Conservation (phyloP, 2,888 invertebrate species). For the Anaspis maculata region DNA sequence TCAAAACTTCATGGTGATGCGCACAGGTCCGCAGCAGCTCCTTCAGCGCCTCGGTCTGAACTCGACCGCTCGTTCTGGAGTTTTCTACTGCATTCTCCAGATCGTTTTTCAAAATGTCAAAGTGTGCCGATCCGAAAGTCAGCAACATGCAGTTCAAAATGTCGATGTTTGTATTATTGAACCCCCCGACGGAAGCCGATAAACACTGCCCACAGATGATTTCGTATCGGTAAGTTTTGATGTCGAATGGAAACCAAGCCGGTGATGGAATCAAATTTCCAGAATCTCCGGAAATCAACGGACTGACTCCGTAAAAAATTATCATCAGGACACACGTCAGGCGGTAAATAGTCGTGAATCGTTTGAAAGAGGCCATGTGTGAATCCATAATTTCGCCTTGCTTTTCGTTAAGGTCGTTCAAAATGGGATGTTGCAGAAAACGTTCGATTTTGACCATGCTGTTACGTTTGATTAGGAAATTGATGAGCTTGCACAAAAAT, state of each 20-base stretch:
- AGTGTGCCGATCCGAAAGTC: conserved; percentile 5
- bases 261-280: conserved; percentile 5
- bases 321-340: neutral
- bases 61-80: too few relatives aligned
- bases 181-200: conserved; percentile 2
- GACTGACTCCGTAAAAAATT: conserved; percentile 1
- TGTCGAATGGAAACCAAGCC: conserved; percentile 9
- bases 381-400: conserved; percentile 1
- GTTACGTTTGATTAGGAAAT: conserved; percentile 1
- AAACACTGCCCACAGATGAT: conserved; percentile 7
- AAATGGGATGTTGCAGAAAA: neutral
- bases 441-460: conserved; percentile 2
- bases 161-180: conserved; percentile 8
- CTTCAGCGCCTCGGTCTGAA: too few relatives aligned
- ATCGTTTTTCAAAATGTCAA: conserved; percentile 6
- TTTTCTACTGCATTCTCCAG: too few relatives aligned
- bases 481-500: conserved; percentile 5
- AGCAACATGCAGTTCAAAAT: conserved; percentile 4
- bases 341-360: neutral
- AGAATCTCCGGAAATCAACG: neutral
- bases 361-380: neutral
- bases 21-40: too few relatives aligned
- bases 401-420: neutral
- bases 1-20: too few relatives aligned
- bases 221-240: conserved; percentile 2